Percentiles rank a stretch among this genome's conserved stretches.
Evolutionary conservation across 2,888 invertebrate genomes (phyloP).

Genomic region (Dasysyrphus tricinctus): DNA sequence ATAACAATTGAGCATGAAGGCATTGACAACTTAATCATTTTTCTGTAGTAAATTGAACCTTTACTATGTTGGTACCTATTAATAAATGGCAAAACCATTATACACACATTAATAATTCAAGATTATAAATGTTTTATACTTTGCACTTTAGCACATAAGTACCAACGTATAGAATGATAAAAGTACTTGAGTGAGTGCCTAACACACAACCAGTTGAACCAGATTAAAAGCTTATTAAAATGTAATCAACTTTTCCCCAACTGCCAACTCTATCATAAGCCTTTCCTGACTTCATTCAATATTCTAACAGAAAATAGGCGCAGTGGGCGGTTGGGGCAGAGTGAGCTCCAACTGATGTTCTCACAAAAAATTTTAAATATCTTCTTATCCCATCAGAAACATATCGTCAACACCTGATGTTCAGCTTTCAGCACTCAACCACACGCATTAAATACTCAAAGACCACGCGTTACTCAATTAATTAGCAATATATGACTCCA

Average conservation of each 20-base stretch:
- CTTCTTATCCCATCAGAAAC: not conserved
- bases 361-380: conserved; percentile 11
- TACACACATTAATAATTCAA: not conserved
- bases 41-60: not conserved
- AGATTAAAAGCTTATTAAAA: conserved; percentile 59
- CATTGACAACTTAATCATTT: conserved; percentile 47
- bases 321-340: not conserved
- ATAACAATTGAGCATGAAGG: conserved; percentile 19
- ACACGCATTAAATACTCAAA: conserved; percentile 40
- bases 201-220: not conserved
- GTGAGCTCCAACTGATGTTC: conserved; percentile 4
- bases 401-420: not conserved
- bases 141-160: not conserved
- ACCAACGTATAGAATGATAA: not conserved
- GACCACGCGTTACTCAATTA: conserved; percentile 68
- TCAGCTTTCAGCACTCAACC: conserved; percentile 29
- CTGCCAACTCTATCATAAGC: not conserved
- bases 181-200: not conserved
- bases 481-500: conserved; percentile 68
- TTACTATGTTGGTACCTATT: not conserved
- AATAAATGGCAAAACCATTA: not conserved
- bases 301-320: not conserved
- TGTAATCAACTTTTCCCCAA: conserved; percentile 32
- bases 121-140: not conserved
- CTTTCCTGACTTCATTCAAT: not conserved